Base-by-base conservation (phyloP, 1,140 invertebrate species). In the Meloidogyne floridensis region DNA sequence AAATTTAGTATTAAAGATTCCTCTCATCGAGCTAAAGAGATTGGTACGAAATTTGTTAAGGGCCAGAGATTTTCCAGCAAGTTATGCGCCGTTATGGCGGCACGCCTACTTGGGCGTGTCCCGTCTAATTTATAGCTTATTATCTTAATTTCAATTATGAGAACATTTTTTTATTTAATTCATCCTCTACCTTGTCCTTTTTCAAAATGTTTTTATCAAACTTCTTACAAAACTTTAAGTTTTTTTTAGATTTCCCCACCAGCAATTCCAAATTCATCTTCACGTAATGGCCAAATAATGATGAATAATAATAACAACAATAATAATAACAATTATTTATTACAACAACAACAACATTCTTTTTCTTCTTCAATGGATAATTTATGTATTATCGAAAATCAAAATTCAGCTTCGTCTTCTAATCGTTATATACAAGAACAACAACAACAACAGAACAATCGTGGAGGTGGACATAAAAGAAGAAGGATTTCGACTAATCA, bases 211-310 rank as follows among this genome's bases (percentile, higher is more conserved):
- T 32, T 32, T 32, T 32, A 32, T 32, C 32, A 32, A 32, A 32
- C 32, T 73, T 11, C 10, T 13, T 10, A 13, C 72, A 73, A 4
- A 54, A n/a, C 20, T 54, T 4, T 54, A 11, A 72, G 11, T 74
- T 74, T 32, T 77, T 65, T 79, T 20, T 20, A 79, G 77, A 70
- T 79, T 65, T 79, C 77, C 11, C 77, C 77, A 7, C 77, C 20
- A 72, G 65, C 77, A 65, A 71, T 78, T 65, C 8, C 59, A 65
- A 53, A 79, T 54, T 20, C 53, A n/a, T 70, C 77, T n/a, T 54
- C 72, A 74, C n/a, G 59, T 59, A 59, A 59, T 59, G 13, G 13
- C 5, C 59, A 65, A n/a, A 15, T n/a, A 65, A n/a, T 65, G 7
- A n/a, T 65, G 3, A 56, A 56, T 59, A 59, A 59, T 59, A 15